Conservation (phyloP, 2,888 invertebrate species). For the Neria commutata region DNA sequence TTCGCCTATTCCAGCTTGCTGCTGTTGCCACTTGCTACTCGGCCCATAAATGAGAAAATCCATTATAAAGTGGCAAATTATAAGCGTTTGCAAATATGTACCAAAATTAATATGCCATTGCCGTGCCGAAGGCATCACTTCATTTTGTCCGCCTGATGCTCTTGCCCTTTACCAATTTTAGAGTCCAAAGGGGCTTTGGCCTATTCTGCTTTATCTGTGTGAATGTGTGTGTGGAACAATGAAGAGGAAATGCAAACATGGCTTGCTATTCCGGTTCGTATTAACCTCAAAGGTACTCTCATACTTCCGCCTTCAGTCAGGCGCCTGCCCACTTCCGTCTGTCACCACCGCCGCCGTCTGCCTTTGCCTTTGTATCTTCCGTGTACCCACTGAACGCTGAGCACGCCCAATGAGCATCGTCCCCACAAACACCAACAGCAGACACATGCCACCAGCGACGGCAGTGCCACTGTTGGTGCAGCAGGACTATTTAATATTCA, state of each 20-base stretch:
- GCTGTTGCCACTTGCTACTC: no score
- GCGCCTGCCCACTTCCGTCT: no score
- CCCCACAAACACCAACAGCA: not conserved
- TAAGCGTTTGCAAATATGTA: not conserved
- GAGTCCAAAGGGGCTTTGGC: conserved; percentile 1
- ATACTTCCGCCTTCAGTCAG: no score
- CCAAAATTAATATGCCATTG: not conserved
- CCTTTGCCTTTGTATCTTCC: no score
- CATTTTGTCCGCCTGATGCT: not conserved
- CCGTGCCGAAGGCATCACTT: not conserved
- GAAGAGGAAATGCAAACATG: not conserved
- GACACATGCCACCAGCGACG: not conserved
- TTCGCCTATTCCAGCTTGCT: no score
- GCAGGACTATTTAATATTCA: conserved; percentile 36
- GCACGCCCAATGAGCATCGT: not conserved
- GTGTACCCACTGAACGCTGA: not conserved
- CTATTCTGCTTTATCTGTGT: not conserved
- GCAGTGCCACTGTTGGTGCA: not conserved
- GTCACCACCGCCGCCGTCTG: no score
- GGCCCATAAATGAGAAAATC: no score
- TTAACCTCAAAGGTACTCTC: not conserved
- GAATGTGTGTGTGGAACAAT: not conserved
- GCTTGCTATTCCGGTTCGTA: not conserved
- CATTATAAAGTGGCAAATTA: no score
- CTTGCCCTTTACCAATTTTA: not conserved